These are phyloP conservation scores for Ormyrus rosae DNA, from an alignment of 2,888 invertebrate species.

Conservation along the genomic window DNA sequence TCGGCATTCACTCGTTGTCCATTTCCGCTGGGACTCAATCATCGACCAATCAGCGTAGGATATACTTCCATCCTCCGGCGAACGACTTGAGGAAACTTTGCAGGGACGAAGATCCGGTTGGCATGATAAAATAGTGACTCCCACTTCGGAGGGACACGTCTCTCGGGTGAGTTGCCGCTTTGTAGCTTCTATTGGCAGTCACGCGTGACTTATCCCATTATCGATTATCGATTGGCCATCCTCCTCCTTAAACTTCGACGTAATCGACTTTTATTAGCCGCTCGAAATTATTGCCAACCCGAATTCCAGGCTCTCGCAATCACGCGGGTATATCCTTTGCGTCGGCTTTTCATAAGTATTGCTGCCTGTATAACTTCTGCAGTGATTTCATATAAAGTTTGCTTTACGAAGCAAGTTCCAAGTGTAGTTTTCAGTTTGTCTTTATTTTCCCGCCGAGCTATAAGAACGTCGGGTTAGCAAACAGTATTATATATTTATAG, in stretches of 20 bases:
- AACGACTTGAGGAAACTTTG: constrained; percentile 34
- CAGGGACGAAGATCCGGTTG: constrained; percentile 14
- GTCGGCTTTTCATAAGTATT: too few relatives aligned
- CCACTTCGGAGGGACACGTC: constrained; percentile 10
- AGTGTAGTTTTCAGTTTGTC: too few relatives aligned
- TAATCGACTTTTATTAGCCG: constrained; percentile 40
- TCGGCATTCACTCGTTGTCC: constrained; percentile 30
- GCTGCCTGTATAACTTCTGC: too few relatives aligned
- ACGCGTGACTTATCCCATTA: constrained; percentile 49
- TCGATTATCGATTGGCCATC: constrained; percentile 45
- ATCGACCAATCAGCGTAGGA: constrained; percentile 49
- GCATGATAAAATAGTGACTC: constrained; percentile 36
- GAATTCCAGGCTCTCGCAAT: neutral
- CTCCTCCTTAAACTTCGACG: constrained; percentile 7
- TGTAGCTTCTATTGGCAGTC: constrained; percentile 23
- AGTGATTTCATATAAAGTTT: too few relatives aligned
- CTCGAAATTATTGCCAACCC: neutral
- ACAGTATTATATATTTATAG: too few relatives aligned
- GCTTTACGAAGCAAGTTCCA: too few relatives aligned
- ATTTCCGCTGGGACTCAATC: constrained; percentile 55
- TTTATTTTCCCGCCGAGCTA: too few relatives aligned
- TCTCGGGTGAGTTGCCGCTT: neutral
- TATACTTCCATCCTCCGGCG: constrained; percentile 24
- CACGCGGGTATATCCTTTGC: neutral
- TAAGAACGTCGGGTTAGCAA: too few relatives aligned